Evolutionary conservation across 30 jellyfish, hydroid and myxozoan species (phyloP).

Genomic region (Hydractinia symbiolongicarpus): DNA sequence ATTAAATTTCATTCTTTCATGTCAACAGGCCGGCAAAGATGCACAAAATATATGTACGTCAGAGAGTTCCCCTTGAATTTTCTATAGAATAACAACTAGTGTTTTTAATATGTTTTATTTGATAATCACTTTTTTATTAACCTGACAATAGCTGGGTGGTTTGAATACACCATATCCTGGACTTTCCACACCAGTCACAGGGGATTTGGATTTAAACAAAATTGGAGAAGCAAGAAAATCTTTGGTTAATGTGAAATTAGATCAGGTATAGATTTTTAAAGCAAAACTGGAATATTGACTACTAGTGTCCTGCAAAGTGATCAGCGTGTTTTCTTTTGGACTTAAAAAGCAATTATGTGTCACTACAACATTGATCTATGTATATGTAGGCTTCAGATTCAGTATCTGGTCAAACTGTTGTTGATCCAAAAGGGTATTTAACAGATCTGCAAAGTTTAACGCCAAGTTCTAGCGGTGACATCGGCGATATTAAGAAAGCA

Average conservation of each 20-base stretch:
- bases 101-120: neutral
- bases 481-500: conserved; percentile 97
- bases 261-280: conserved; percentile 50
- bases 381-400: conserved; percentile 88
- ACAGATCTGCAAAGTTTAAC: conserved; percentile 93
- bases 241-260: conserved; percentile 93
- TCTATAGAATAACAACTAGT: neutral
- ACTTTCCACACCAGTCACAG: conserved; percentile 69
- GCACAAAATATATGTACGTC: too few species aligned
- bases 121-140: neutral
- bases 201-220: conserved; percentile 85
- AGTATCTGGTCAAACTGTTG: conserved; percentile 97
- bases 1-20: too few species aligned
- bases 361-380: too few species aligned
- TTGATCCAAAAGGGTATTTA: conserved; percentile 95
- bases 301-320: too few species aligned
- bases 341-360: too few species aligned
- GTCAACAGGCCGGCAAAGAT: too few species aligned
- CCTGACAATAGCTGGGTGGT: conserved; percentile 62
- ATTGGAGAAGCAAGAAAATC: conserved; percentile 99
- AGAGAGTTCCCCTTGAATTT: too few species aligned
- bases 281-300: too few species aligned
- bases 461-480: conserved; percentile 95
- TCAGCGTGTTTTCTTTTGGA: neutral
- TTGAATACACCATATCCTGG: conserved; percentile 87